Conservation (phyloP, 2,113 vertebrate species). For the Micromys minutus region DNA sequence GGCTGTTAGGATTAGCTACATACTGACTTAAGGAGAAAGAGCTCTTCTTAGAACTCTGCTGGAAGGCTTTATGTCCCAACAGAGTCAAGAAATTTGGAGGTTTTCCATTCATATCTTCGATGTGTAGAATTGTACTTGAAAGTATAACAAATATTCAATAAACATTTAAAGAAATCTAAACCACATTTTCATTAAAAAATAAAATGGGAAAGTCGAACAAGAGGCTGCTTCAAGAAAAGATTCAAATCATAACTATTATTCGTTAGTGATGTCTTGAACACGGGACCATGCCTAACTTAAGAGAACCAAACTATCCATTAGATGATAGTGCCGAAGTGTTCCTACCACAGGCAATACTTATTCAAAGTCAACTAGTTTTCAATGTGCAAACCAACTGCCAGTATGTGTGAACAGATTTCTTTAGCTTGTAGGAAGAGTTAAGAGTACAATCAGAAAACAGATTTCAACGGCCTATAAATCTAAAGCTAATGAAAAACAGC, state of each 20-base stretch:
- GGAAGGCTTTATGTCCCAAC: not conserved
- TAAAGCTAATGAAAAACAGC: slow-evolving; percentile 43
- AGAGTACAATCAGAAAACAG: not conserved
- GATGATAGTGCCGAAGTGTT: not conserved
- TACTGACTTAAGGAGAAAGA: not conserved
- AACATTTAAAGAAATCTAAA: slow-evolving; percentile 32
- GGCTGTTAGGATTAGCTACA: not conserved
- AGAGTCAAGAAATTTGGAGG: not conserved
- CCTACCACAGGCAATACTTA: not conserved
- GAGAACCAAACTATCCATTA: not conserved
- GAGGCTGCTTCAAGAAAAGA: not conserved
- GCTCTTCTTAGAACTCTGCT: slow-evolving; percentile 4
- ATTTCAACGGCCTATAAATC: slow-evolving; percentile 5
- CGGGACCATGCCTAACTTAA: not conserved
- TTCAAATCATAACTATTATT: slow-evolving; percentile 22
- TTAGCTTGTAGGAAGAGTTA: not conserved
- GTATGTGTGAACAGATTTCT: slow-evolving; percentile 6
- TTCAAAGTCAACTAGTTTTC: slow-evolving; percentile 1
- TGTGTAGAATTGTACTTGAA: not conserved
- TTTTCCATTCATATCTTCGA: not conserved
- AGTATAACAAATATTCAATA: not conserved
- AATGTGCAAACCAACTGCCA: not conserved
- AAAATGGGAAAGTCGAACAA: not conserved
- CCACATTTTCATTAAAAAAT: not conserved
- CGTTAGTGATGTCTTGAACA: not conserved